These are phyloP conservation scores for Scaptomyza hsui DNA, from an alignment of 1,140 invertebrate species.

Conservation along the genomic window DNA sequence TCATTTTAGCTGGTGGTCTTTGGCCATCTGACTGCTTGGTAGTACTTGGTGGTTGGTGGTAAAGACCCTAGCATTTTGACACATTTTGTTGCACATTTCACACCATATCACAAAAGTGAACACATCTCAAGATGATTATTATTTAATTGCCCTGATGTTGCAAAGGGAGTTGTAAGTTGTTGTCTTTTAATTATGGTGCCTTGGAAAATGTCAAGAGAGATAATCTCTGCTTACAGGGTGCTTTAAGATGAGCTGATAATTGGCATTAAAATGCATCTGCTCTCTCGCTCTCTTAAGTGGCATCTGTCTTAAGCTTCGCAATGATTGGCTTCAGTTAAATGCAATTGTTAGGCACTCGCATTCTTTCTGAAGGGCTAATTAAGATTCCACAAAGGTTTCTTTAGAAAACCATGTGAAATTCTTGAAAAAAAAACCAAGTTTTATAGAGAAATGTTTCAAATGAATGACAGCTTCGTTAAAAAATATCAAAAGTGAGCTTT, in stretches of 20 bases:
- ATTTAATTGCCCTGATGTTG: conserved; percentile 55
- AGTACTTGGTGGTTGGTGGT: not conserved
- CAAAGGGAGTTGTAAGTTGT: conserved; percentile 44
- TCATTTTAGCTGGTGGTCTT: conserved; percentile 76
- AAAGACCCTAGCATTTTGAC: conserved; percentile 59
- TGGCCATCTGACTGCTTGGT: conserved; percentile 22
- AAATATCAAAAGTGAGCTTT: not conserved
- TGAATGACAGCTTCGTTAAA: no score
- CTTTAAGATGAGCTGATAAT: conserved; percentile 33
- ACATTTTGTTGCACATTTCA: conserved; percentile 69
- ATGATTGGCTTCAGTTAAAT: not conserved
- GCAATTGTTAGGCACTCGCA: not conserved
- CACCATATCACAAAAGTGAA: conserved; percentile 62
- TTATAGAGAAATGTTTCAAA: no score
- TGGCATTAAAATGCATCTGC: conserved; percentile 17
- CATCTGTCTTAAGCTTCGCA: not conserved
- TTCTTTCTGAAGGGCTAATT: not conserved
- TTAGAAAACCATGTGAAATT: not conserved
- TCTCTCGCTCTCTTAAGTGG: not conserved
- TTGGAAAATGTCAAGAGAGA: conserved; percentile 2
- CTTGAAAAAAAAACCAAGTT: not conserved
- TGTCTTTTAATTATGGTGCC: conserved; percentile 55
- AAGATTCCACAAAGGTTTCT: not conserved
- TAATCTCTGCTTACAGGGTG: conserved; percentile 23
- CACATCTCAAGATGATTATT: conserved; percentile 65